Percentiles rank a stretch among this genome's conserved stretches.
phyloP scores from a whole-genome alignment of 2,888 invertebrate genomes.

The Acanthosepion pharaonis region DNA sequence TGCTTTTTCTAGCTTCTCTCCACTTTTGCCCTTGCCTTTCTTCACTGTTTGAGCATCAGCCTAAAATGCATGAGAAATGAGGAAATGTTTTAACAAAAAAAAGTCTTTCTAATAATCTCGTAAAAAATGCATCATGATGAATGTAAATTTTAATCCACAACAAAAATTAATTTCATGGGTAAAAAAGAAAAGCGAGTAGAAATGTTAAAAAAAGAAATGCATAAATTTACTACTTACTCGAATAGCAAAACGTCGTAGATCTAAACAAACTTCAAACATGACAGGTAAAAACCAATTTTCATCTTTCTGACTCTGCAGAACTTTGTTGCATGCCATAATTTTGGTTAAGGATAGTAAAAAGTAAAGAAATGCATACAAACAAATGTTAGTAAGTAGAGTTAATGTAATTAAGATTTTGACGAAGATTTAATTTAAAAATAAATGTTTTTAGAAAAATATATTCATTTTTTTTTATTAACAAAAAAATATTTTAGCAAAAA shows the following conservation, averaged over 20 bases:
- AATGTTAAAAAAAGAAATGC: neutral
- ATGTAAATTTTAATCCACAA: neutral
- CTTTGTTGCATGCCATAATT: conserved; percentile 81
- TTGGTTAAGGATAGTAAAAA: conserved; percentile 44
- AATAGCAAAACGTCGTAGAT: conserved; percentile 83
- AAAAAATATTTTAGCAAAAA: too few species aligned
- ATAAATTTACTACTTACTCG: conserved; percentile 72
- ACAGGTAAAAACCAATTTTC: conserved; percentile 98
- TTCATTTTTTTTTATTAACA: too few species aligned
- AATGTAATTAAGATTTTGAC: too few species aligned
- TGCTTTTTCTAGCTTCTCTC: conserved; percentile 89
- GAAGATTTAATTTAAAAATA: too few species aligned
- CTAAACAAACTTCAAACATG: conserved; percentile 91
- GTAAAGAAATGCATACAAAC: neutral
- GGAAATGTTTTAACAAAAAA: neutral
- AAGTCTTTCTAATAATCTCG: neutral
- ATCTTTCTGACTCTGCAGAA: conserved; percentile 90
- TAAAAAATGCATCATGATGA: neutral
- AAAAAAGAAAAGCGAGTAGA: neutral
- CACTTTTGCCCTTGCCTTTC: conserved; percentile 74
- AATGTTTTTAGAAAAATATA: too few species aligned
- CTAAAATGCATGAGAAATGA: conserved; percentile 71
- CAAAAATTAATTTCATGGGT: neutral
- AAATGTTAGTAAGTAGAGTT: neutral
- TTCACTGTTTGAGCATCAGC: conserved; percentile 80